A percentile compares a stretch with the other conserved stretches of the same genome.
These are phyloP conservation scores for Apotomis betuletana DNA, from an alignment of 2,888 invertebrate species.

Conservation along the genomic window DNA sequence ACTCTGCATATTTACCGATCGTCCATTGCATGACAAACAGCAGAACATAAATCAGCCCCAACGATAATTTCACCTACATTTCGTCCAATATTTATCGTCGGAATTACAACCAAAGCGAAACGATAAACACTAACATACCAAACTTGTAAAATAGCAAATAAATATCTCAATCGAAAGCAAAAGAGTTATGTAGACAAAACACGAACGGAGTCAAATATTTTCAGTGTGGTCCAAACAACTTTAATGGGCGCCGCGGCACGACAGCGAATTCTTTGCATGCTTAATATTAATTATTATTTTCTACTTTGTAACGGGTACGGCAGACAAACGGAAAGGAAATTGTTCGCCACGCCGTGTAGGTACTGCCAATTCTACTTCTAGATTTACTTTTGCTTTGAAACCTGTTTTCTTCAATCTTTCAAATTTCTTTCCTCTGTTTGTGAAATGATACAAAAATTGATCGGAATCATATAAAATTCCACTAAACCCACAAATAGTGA, in stretches of 20 bases:
- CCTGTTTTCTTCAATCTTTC: too few species aligned
- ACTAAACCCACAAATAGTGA: background rate
- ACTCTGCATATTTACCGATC: conserved; percentile 48
- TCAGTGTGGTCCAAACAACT: conserved; percentile 33
- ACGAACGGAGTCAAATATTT: conserved; percentile 55
- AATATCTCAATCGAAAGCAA: conserved; percentile 69
- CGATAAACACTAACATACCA: conserved; percentile 59
- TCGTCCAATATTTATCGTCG: conserved; percentile 58
- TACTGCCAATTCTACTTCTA: background rate
- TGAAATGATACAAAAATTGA: background rate
- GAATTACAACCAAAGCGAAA: conserved; percentile 53
- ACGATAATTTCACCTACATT: conserved; percentile 63
- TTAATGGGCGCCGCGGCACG: conserved; percentile 30
- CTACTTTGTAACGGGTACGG: conserved; percentile 16
- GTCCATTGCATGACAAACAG: conserved; percentile 53
- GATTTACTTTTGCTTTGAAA: background rate
- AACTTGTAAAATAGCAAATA: conserved; percentile 72
- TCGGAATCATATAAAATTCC: too few species aligned
- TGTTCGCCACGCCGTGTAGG: background rate
- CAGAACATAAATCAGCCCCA: conserved; percentile 61
- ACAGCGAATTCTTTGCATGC: conserved; percentile 19
- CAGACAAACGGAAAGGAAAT: conserved; percentile 9
- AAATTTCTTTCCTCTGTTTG: too few species aligned
- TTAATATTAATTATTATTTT: conserved; percentile 21
- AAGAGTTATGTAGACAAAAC: conserved; percentile 64